Evolutionary conservation across 2,888 invertebrate genomes (phyloP).

Genomic region (Stenolophus ochropezus): DNA sequence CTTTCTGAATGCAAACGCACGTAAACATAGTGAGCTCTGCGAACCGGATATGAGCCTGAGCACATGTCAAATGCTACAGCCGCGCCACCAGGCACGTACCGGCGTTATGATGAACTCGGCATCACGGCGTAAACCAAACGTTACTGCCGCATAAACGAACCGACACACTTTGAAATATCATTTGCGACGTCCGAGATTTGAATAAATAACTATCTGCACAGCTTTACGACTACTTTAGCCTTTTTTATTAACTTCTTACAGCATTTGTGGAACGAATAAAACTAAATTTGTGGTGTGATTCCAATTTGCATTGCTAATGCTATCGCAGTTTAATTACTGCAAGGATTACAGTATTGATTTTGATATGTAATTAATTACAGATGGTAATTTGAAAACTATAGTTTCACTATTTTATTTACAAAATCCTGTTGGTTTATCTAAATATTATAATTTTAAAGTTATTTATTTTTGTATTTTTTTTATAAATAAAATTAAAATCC

Average conservation of each 20-base stretch:
- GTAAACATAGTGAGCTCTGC: conserved; percentile 27
- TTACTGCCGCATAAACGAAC: conserved; percentile 55
- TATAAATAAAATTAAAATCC: too few species aligned
- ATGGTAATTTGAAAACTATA: neutral
- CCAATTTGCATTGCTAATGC: conserved; percentile 1
- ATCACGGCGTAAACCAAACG: conserved; percentile 56
- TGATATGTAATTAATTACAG: neutral
- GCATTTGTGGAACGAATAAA: neutral
- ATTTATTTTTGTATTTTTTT: too few species aligned
- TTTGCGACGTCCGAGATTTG: conserved; percentile 58
- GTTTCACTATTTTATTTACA: neutral
- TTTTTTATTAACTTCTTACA: conserved; percentile 11
- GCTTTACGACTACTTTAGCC: conserved; percentile 15
- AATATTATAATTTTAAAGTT: neutral
- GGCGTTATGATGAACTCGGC: conserved; percentile 56
- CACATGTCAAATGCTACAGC: conserved; percentile 52
- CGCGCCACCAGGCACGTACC: conserved; percentile 41
- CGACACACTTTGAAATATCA: conserved; percentile 57
- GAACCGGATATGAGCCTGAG: conserved; percentile 51
- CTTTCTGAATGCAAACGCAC: conserved; percentile 33
- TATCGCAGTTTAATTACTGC: neutral
- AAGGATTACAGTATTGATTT: neutral
- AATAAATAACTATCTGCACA: conserved; percentile 49
- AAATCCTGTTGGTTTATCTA: neutral
- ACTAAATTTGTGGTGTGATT: neutral